These are phyloP conservation scores for Cynopterus brachyotis DNA, from an alignment of 2,113 vertebrate species.

Conservation along the genomic window DNA sequence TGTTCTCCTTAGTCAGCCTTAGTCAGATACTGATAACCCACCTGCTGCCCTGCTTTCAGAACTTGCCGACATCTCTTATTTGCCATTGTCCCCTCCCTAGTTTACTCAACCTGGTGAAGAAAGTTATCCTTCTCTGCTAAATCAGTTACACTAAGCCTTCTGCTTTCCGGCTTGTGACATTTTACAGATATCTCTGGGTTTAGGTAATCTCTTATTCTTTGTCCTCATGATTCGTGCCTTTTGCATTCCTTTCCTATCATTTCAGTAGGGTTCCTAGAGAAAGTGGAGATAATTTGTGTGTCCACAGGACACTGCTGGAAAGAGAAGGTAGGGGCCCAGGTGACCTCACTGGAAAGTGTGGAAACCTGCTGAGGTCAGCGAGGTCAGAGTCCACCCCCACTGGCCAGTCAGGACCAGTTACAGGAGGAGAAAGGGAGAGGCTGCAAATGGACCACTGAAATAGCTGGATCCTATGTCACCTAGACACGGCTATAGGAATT, in stretches of 20 bases:
- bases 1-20: not conserved
- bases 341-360: not conserved
- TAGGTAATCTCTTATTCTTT: not conserved
- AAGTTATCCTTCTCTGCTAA: not conserved
- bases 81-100: not conserved
- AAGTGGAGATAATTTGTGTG: not conserved
- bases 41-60: not conserved
- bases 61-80: not conserved
- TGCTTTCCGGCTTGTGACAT: constrained; percentile 20
- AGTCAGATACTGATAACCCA: not conserved
- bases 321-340: not conserved
- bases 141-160: not conserved
- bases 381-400: not conserved
- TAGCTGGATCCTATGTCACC: accelerated
- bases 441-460: not conserved
- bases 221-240: not conserved
- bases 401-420: not conserved
- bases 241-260: constrained; percentile 42
- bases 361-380: not conserved
- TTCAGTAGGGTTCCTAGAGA: constrained; percentile 17
- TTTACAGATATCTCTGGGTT: not conserved
- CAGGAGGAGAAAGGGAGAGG: not conserved
- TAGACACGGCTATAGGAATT: not conserved
- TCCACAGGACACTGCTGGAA: not conserved
- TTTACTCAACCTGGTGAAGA: not conserved